phyloP scores from a whole-genome alignment of 2,888 invertebrate species.

The Phymatocera aterrima region DNA sequence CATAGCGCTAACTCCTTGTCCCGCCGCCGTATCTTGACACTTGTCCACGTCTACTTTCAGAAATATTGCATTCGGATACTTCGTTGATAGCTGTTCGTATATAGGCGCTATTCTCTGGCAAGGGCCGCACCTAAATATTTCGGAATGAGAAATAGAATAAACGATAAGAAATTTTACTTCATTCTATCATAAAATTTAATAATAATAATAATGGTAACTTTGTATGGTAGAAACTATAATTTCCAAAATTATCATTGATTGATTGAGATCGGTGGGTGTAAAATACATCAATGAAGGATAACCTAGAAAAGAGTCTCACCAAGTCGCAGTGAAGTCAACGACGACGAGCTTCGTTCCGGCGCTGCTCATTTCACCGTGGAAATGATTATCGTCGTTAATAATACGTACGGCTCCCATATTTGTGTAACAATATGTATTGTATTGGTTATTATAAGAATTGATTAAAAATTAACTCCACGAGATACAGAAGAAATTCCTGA shows the following conservation, averaged over 20 bases:
- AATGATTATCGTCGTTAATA: conserved; percentile 87
- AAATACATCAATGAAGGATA: no score
- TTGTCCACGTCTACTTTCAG: conserved; percentile 97
- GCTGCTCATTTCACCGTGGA: conserved; percentile 88
- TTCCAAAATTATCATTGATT: not conserved
- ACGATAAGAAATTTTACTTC: no score
- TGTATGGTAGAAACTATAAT: conserved; percentile 43
- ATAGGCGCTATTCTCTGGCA: conserved; percentile 96
- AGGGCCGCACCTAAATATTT: conserved; percentile 91
- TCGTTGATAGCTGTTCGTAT: conserved; percentile 91
- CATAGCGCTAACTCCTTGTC: conserved; percentile 96
- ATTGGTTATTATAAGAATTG: not conserved
- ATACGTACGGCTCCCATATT: conserved; percentile 79
- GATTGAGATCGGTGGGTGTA: no score
- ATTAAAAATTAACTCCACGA: not conserved
- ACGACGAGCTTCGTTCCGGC: conserved; percentile 94
- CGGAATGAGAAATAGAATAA: no score
- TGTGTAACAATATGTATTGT: no score
- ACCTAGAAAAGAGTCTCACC: conserved; percentile 80
- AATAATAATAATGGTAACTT: not conserved
- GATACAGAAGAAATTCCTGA: not conserved
- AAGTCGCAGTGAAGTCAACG: conserved; percentile 95
- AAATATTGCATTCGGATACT: conserved; percentile 93
- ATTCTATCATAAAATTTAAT: not conserved
- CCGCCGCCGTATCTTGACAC: conserved; percentile 91